A percentile compares a stretch with the other conserved stretches of the same genome.
phyloP scores from a whole-genome alignment of 1,140 invertebrate species.

The Drosophila cardini region DNA sequence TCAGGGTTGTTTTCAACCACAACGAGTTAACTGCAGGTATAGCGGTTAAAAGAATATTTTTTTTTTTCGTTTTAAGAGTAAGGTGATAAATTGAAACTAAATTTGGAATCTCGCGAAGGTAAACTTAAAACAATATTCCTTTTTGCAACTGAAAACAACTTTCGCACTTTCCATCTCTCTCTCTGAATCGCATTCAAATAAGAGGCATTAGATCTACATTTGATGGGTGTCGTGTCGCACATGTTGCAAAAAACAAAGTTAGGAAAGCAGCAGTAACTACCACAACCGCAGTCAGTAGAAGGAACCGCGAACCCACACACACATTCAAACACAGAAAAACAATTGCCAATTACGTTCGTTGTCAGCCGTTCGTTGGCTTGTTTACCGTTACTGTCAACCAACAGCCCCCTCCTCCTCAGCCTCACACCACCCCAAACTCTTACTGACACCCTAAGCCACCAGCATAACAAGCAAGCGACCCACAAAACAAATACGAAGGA shows the following conservation, averaged over 20 bases:
- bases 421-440: background rate
- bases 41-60: slow-evolving; percentile 42
- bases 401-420: background rate
- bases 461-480: slow-evolving; percentile 59
- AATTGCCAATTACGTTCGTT: slow-evolving; percentile 75
- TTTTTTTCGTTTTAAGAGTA: slow-evolving; percentile 33
- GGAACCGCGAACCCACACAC: slow-evolving; percentile 40
- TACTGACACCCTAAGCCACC: slow-evolving; percentile 58
- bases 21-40: slow-evolving; percentile 4
- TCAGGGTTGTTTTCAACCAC: slow-evolving; percentile 4
- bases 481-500: slow-evolving; percentile 27
- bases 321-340: slow-evolving; percentile 71
- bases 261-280: slow-evolving; percentile 40
- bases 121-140: background rate
- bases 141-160: slow-evolving; percentile 6
- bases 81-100: slow-evolving; percentile 55
- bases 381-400: slow-evolving; percentile 50
- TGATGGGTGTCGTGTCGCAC: slow-evolving; percentile 61
- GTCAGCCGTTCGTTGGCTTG: slow-evolving; percentile 48
- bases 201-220: slow-evolving; percentile 61
- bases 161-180: slow-evolving; percentile 18
- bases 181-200: slow-evolving; percentile 59
- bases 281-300: slow-evolving; percentile 40
- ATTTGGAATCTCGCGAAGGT: slow-evolving; percentile 22
- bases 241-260: slow-evolving; percentile 70